A percentile compares a stretch with the other conserved stretches of the same genome.
Evolutionary conservation across 2,113 vertebrate genomes (phyloP).

Genomic region (Astur gentilis): DNA sequence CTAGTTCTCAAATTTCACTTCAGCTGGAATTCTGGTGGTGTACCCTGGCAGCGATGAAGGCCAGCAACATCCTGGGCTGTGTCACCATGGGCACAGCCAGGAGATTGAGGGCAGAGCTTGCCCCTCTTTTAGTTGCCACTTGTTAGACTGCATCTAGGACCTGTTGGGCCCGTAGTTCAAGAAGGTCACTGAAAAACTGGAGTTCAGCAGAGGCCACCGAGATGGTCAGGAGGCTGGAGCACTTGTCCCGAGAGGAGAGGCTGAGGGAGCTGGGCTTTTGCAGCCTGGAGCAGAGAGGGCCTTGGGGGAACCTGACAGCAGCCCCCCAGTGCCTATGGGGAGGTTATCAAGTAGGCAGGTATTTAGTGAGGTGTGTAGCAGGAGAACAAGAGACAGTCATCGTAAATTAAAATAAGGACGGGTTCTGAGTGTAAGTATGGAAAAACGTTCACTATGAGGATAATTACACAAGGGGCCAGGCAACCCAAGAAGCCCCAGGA

Average conservation of each 20-base stretch:
- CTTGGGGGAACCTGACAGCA: background rate
- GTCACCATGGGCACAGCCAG: too few relatives aligned
- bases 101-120: background rate
- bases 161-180: background rate
- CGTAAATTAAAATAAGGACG: background rate
- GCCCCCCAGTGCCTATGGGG: background rate
- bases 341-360: background rate
- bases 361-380: background rate
- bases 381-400: background rate
- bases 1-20: background rate
- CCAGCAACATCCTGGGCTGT: background rate
- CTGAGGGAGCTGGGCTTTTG: background rate
- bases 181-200: background rate
- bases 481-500: background rate
- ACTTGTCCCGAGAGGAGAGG: background rate
- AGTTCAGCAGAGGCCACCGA: background rate
- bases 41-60: fast-evolving
- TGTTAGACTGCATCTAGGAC: background rate
- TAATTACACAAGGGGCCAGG: background rate
- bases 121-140: background rate
- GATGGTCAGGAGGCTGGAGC: background rate
- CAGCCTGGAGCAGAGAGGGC: background rate
- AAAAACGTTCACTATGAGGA: background rate
- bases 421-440: background rate
- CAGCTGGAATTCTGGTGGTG: background rate